Evolutionary conservation across 2,797 vertebrate genomes (phyloP), one percentile per base, ranked within the genome.

Genomic region (Botia kubotai): DNA sequence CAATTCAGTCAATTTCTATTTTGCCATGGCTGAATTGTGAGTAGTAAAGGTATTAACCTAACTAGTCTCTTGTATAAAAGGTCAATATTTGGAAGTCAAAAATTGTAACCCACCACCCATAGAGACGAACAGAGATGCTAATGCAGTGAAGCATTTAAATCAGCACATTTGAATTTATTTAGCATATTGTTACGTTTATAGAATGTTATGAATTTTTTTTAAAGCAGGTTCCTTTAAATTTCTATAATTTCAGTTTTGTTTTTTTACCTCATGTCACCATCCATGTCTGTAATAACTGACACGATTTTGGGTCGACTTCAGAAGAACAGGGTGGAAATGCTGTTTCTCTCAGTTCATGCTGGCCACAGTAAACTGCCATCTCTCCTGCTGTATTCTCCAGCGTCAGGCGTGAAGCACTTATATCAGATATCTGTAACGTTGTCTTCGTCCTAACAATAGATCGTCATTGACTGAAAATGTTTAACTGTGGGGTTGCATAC

Each of bases 371-470:
- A 75, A 83, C 77, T 80, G 73, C 77, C 77, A 77, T 72, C 60
- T 70, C 26, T 71, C 50, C 77, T 75, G 82, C 77, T 85, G 80
- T 82, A 55, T 62, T 73, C 68, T 65, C 68, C 83, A 85, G 70
- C 29, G 76, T 83, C 82, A 58, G 80, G 84, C 76, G 82, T 85
- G 33, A 86, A 79, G 62, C 81, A 85, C 79, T 80, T 67, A 68
- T 81, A 82, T 85, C 79, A 43, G 8, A 86, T 77, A 52, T 85
- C 63, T 74, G 84, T 90, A 85, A 89, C 86, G 68, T 39, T 84
- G 86, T 89, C 83, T 84, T 43, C 87, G 82, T 84, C 69, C 43
- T 81, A 74, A 75, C 66, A 43, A 66, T 48, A 63, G 55, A 33
- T 82, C 67, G 58, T 80, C 77, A 63, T 72, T 68, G 63, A 83